Conservation (phyloP, 1,140 invertebrate genomes). For the Rhopalosiphum maidis region DNA sequence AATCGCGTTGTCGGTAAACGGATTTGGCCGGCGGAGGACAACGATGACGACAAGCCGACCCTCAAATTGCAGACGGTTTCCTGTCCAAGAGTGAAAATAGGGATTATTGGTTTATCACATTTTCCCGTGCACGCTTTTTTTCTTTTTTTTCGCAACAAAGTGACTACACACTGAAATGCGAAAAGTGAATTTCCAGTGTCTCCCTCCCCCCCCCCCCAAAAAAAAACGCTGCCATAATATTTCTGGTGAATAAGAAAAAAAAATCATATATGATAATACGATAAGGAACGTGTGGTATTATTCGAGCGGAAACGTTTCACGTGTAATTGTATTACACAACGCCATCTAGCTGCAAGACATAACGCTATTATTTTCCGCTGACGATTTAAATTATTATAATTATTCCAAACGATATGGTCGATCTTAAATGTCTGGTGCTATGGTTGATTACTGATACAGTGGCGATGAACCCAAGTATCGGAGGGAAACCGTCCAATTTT, state of each 20-base stretch:
- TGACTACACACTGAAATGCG: constrained; percentile 28
- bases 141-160: constrained; percentile 5
- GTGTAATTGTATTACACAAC: neutral
- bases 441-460: neutral
- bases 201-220: too few species aligned
- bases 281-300: neutral
- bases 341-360: neutral
- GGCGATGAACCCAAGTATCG: neutral
- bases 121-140: constrained; percentile 19
- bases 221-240: neutral
- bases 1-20: constrained; percentile 50
- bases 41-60: constrained; percentile 34
- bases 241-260: neutral
- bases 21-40: constrained; percentile 24
- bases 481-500: too few species aligned
- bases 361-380: neutral
- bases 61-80: constrained; percentile 46
- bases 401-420: neutral
- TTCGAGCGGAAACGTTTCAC: neutral
- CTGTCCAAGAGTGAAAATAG: constrained; percentile 48
- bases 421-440: neutral
- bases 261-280: neutral
- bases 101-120: constrained; percentile 55
- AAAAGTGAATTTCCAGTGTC: constrained; percentile 42
- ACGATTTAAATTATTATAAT: neutral